phyloP scores from a whole-genome alignment of 2,888 invertebrate genomes.

The Oxyteleia sp. region DNA sequence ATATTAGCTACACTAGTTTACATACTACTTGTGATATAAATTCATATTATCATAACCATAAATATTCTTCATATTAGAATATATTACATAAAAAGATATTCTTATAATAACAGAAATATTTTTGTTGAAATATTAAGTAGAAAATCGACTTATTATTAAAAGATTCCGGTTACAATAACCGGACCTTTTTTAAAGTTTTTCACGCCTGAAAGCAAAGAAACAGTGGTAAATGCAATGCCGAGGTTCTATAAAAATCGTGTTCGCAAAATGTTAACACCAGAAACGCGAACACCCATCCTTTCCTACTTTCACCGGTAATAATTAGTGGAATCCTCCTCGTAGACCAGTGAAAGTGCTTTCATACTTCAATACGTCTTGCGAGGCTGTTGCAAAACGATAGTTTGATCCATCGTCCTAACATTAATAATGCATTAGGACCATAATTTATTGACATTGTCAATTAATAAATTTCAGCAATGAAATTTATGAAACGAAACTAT shows the following conservation, averaged over 20 bases:
- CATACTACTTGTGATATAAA: too few species aligned
- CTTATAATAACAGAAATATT: too few species aligned
- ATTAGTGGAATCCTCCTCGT: conserved; percentile 64
- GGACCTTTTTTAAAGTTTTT: too few species aligned
- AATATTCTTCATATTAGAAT: too few species aligned
- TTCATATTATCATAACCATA: too few species aligned
- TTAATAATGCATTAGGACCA: conserved; percentile 27
- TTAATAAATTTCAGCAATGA: conserved; percentile 13
- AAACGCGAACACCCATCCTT: conserved; percentile 44
- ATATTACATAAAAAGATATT: too few species aligned
- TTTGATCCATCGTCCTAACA: not conserved
- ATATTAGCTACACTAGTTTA: too few species aligned
- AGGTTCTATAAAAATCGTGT: conserved; percentile 22
- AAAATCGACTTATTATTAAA: too few species aligned
- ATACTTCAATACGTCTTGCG: conserved; percentile 52
- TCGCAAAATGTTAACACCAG: conserved; percentile 39
- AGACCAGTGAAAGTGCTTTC: conserved; percentile 67
- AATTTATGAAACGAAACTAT: not conserved
- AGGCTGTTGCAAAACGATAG: conserved; percentile 38
- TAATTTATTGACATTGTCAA: conserved; percentile 17
- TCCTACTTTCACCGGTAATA: conserved; percentile 69
- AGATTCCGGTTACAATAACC: too few species aligned
- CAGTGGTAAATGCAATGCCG: conserved; percentile 22
- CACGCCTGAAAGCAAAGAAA: conserved; percentile 1
- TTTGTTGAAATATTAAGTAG: too few species aligned